Percentiles rank a stretch among this genome's conserved stretches.
Evolutionary conservation across 2,113 vertebrate genomes (phyloP).

Genomic region (Cyprinus carpio): DNA sequence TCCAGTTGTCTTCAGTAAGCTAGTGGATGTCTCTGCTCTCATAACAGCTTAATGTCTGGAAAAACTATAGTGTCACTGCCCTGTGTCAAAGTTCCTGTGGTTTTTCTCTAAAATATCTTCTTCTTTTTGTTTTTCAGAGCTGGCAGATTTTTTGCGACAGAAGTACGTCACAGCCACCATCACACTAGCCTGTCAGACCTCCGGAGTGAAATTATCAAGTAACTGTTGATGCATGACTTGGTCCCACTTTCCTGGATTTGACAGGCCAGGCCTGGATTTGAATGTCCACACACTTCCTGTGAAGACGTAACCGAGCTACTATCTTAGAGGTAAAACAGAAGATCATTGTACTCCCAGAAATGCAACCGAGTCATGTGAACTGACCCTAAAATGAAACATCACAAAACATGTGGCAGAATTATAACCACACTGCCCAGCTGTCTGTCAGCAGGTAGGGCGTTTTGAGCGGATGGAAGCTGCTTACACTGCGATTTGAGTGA

Average conservation of each 20-base stretch:
- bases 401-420: background rate
- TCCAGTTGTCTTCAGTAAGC: constrained; percentile 1
- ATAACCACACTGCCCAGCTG: background rate
- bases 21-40: background rate
- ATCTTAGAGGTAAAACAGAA: constrained; percentile 6
- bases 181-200: constrained; percentile 65
- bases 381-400: background rate
- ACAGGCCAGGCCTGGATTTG: too few relatives aligned
- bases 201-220: constrained; percentile 52
- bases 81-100: background rate
- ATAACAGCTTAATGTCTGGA: background rate
- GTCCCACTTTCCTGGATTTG: constrained; percentile 28
- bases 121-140: constrained; percentile 6
- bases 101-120: constrained; percentile 11
- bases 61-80: constrained; percentile 5
- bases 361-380: background rate
- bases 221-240: constrained; percentile 59
- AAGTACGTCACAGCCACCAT: constrained; percentile 50
- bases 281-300: constrained; percentile 2
- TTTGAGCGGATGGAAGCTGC: constrained; percentile 7
- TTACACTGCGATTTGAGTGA: background rate
- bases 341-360: constrained; percentile 1
- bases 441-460: background rate
- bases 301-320: background rate
- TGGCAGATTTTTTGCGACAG: constrained; percentile 12